Evolutionary conservation across 1,140 invertebrate species (phyloP).

Genomic region (Panagrolaimus sp.): DNA sequence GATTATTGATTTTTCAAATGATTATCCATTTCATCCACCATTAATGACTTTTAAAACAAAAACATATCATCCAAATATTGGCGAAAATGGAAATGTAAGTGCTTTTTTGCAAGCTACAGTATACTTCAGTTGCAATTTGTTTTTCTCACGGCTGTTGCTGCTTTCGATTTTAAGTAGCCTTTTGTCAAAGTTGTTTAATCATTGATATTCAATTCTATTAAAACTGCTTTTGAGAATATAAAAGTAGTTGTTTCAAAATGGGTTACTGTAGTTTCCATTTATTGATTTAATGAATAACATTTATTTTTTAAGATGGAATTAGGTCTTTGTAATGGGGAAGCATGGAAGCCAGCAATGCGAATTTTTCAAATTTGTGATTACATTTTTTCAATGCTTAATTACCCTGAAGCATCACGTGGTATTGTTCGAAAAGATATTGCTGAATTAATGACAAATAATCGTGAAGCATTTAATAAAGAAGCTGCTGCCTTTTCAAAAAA

Average conservation of each 20-base stretch:
- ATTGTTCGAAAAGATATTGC: not conserved
- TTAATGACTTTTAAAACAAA: not conserved
- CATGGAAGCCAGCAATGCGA: slow-evolving; percentile 1
- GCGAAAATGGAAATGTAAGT: slow-evolving; percentile 2
- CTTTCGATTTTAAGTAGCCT: not conserved
- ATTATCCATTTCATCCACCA: not conserved
- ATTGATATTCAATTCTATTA: no score
- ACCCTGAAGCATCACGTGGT: not conserved
- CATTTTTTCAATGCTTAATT: not conserved
- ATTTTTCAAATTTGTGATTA: not conserved
- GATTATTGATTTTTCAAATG: not conserved
- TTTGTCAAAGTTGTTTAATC: no score
- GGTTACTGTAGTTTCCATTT: no score
- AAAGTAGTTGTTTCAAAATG: no score
- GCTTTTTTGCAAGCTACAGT: no score
- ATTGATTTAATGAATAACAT: no score
- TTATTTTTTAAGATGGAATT: not conserved
- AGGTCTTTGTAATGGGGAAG: not conserved
- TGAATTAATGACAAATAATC: not conserved
- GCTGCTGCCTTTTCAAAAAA: not conserved
- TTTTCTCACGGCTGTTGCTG: no score
- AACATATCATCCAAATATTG: slow-evolving; percentile 9
- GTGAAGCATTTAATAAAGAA: not conserved
- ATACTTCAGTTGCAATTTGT: no score
- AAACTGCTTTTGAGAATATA: no score